Evolutionary conservation across 2,113 vertebrate genomes (phyloP).

Genomic region (Naja naja): DNA sequence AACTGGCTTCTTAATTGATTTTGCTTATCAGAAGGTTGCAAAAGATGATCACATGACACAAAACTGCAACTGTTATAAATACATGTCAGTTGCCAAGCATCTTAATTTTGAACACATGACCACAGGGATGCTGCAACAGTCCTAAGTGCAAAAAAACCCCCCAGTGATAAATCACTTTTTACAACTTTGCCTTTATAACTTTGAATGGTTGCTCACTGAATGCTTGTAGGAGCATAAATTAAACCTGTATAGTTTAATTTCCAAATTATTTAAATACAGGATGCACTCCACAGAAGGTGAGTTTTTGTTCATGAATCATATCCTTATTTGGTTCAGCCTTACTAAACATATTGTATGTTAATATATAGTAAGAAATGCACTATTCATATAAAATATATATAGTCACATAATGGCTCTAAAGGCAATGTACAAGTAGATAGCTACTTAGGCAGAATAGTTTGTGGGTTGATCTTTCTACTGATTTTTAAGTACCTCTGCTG

Average conservation of each 20-base stretch:
- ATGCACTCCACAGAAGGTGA: background rate
- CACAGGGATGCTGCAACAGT: background rate
- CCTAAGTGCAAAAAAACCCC: background rate
- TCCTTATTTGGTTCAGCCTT: background rate
- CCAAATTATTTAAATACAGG: background rate
- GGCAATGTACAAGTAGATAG: background rate
- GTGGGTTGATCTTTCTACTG: background rate
- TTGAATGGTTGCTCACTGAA: background rate
- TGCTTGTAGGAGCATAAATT: background rate
- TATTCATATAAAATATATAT: background rate
- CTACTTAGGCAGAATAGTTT: background rate
- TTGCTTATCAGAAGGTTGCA: background rate
- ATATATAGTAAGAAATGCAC: background rate
- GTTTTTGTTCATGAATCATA: background rate
- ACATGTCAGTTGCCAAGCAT: background rate
- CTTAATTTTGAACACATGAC: background rate
- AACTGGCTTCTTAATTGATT: background rate
- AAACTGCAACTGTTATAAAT: background rate
- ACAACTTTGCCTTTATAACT: background rate
- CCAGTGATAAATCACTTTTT: background rate
- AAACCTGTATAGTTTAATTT: background rate
- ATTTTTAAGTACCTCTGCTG: conserved; percentile 43
- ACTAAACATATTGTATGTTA: background rate
- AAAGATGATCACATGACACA: background rate
- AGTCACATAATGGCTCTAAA: background rate